phyloP scores from a whole-genome alignment of 2,113 vertebrate species.

The Zapornia atra region DNA sequence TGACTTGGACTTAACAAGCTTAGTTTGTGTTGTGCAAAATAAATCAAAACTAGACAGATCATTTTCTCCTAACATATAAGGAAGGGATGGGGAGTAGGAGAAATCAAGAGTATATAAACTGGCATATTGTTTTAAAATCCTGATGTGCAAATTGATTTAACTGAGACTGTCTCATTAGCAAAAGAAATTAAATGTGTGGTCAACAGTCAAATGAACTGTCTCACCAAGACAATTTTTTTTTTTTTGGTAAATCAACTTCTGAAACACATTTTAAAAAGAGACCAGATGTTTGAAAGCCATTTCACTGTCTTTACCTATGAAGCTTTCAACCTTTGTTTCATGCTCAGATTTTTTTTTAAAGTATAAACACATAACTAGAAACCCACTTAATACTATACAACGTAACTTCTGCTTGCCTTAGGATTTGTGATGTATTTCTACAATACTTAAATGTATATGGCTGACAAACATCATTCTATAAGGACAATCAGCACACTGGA shows the following conservation, averaged over 20 bases:
- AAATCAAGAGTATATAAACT: neutral
- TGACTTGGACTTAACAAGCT: constrained; percentile 38
- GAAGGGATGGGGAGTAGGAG: neutral
- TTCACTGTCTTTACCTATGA: neutral
- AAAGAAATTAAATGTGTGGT: neutral
- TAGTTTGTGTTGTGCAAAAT: neutral
- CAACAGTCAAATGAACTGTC: neutral
- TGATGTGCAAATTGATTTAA: neutral
- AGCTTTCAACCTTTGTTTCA: neutral
- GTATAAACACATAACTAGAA: neutral
- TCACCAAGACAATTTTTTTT: neutral
- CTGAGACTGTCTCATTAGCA: neutral
- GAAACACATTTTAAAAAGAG: neutral
- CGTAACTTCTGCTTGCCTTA: neutral
- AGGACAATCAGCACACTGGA: neutral
- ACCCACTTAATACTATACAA: neutral
- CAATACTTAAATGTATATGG: neutral
- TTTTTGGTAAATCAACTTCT: neutral
- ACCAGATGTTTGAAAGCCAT: neutral
- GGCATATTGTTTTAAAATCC: neutral
- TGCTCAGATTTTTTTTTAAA: neutral
- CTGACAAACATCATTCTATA: neutral
- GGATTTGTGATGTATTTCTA: neutral
- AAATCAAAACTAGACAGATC: neutral
- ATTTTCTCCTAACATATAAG: neutral